phyloP scores from a whole-genome alignment of 2,888 invertebrate species.

The Drosophila parthenogenetica region DNA sequence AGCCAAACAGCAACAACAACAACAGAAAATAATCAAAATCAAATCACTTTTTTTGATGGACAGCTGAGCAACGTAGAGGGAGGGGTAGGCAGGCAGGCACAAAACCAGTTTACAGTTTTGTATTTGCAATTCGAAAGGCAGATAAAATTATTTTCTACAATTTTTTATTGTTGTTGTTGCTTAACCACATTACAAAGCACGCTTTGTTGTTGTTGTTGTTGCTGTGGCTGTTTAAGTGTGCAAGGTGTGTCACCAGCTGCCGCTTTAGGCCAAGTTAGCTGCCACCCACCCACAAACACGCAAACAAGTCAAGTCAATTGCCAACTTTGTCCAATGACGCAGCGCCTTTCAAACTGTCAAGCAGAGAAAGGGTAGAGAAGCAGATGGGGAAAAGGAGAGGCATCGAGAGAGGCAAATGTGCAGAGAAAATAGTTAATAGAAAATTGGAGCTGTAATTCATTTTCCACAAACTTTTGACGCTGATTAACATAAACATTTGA shows the following conservation, averaged over 20 bases:
- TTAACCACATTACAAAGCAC: slow-evolving; percentile 60
- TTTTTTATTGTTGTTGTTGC: slow-evolving; percentile 50
- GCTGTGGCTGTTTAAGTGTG: slow-evolving; percentile 42
- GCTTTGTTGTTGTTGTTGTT: slow-evolving; percentile 26
- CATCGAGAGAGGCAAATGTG: not conserved
- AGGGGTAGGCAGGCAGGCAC: not conserved
- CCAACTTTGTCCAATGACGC: slow-evolving; percentile 39
- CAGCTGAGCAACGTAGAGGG: slow-evolving; percentile 7
- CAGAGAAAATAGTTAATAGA: too few species aligned
- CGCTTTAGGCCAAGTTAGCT: slow-evolving; percentile 50
- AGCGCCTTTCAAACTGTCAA: slow-evolving; percentile 25
- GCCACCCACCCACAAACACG: slow-evolving; percentile 55
- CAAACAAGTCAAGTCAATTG: slow-evolving; percentile 25
- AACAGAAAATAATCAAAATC: slow-evolving; percentile 51
- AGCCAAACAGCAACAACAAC: slow-evolving; percentile 48
- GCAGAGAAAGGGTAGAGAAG: too few species aligned
- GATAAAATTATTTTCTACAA: slow-evolving; percentile 45
- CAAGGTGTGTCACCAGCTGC: slow-evolving; percentile 69
- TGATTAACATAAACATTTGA: not conserved
- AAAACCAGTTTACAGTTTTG: slow-evolving; percentile 67
- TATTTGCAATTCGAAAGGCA: slow-evolving; percentile 73
- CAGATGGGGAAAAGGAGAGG: not conserved
- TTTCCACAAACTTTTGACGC: not conserved
- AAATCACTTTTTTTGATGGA: slow-evolving; percentile 62
- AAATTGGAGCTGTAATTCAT: not conserved